These are phyloP conservation scores for Platorchestia sp. DNA, from an alignment of 1,140 invertebrate species.

Conservation along the genomic window DNA sequence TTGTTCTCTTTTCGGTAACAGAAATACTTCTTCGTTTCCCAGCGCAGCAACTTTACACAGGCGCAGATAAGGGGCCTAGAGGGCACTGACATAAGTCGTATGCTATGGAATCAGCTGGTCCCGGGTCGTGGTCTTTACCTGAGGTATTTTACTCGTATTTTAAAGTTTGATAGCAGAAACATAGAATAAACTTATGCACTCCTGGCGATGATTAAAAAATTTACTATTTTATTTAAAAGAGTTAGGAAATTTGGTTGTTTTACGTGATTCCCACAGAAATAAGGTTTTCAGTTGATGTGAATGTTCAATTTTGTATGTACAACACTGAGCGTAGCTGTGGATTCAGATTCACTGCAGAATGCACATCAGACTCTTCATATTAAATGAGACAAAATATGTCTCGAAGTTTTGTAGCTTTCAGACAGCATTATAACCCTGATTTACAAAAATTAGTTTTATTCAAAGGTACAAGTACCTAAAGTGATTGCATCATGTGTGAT, in stretches of 20 bases:
- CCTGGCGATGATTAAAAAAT: neutral
- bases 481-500: neutral
- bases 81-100: neutral
- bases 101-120: neutral
- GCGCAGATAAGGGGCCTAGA: neutral
- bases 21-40: neutral
- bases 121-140: neutral
- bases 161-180: neutral
- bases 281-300: neutral
- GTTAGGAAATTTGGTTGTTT: neutral
- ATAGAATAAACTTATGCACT: too few species aligned
- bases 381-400: neutral
- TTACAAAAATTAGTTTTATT: neutral
- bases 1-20: neutral
- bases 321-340: neutral
- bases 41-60: neutral
- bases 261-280: neutral
- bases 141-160: neutral
- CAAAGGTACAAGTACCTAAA: neutral
- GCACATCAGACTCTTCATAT: neutral
- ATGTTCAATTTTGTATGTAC: neutral
- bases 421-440: neutral
- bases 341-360: neutral
- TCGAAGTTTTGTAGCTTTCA: neutral
- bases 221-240: neutral